Base-by-base conservation (phyloP, 2,797 vertebrate genomes). In the Peromyscus eremicus region DNA sequence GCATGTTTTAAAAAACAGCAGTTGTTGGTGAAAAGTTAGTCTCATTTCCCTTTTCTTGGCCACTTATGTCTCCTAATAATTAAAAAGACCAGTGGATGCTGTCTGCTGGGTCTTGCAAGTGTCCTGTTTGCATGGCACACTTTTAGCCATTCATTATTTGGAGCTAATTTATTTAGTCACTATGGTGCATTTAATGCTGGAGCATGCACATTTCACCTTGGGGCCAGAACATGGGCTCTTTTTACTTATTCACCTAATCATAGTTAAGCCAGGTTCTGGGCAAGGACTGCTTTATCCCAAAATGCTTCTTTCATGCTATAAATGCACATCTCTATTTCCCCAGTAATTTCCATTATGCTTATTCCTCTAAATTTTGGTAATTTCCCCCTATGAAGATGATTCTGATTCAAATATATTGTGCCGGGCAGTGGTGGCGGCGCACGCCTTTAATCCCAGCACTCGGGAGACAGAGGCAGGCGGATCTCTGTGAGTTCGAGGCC, bases 231-330 rank as follows among this genome's bases (percentile, higher is more conserved):
- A 82, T 94, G 40, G 52, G 40, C 12, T 94, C 77, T 82, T n/a
- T 94, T 84, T 83, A 89, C 14, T 46, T 86, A 23, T 66, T 92
- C 52, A 95, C 23, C 43, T 75, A 73, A 37, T 89, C 66, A 76
- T 88, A 92, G 52, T 94, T 91, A 85, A 89, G 43, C 93, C 46
- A 91, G 94, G 34, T 94, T 92, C 89, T n/a, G 80, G 55, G 8
- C 3, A 80, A 12, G 62, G 46, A 70, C 87, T 82, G 23, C n/a
- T 86, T 93, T 92, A 86, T 40, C 17, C 80, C 55, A 9, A 92
- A 73, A 94, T 77, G 27, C 37, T 73, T 84, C n/a, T 95, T 95
- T 97, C 40, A 21, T 94, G 40, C 49, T 64, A 94, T 52, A 89
- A 88, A 91, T 75, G 2, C 81, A 79, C 5, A 79, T 34, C 27